phyloP scores from a whole-genome alignment of 2,113 vertebrate species.

The Menura novaehollandiae region DNA sequence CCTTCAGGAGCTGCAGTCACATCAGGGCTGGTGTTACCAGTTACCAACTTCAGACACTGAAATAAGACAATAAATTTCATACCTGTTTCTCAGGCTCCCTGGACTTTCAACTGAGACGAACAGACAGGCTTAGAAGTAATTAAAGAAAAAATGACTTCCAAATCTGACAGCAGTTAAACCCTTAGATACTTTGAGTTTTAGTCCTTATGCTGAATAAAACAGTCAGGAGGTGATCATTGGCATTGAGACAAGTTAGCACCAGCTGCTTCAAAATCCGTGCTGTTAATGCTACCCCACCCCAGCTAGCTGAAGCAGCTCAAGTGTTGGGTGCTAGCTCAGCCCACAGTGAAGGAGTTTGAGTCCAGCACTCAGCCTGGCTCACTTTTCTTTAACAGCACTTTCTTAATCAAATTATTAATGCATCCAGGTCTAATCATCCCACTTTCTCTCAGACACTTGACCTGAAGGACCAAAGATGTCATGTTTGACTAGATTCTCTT shows the following conservation, averaged over 20 bases:
- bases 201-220: background rate
- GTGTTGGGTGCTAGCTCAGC: background rate
- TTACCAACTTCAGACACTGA: background rate
- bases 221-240: background rate
- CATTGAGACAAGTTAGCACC: background rate
- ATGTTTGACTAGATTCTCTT: background rate
- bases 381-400: background rate
- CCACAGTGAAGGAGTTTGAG: background rate
- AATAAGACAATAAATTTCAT: background rate
- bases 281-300: background rate
- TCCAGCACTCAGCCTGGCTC: background rate
- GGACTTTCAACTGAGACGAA: background rate
- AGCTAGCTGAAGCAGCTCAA: background rate
- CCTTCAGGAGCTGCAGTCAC: background rate
- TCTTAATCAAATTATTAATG: background rate
- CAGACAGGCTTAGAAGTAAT: background rate
- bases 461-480: background rate
- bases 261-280: rapidly evolving
- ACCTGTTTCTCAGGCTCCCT: background rate
- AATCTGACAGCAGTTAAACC: background rate
- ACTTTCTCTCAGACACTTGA: background rate
- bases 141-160: background rate
- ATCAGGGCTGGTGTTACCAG: background rate
- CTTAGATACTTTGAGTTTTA: background rate
- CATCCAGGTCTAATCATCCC: background rate